These are phyloP conservation scores for Mastacembelus armatus DNA, from an alignment of 2,797 vertebrate species.

Conservation along the genomic window DNA sequence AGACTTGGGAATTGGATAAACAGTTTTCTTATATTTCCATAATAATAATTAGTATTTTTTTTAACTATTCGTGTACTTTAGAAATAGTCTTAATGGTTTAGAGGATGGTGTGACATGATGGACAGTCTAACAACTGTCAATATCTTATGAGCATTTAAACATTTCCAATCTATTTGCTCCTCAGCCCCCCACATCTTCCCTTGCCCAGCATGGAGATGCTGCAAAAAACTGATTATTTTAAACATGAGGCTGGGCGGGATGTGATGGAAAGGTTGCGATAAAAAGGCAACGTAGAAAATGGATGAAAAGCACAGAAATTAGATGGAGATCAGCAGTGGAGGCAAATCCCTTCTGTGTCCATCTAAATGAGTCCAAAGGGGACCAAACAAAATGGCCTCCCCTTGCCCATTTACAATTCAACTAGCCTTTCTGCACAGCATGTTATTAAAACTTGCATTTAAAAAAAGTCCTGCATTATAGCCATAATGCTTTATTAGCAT, in stretches of 20 bases:
- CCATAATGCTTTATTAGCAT: constrained; percentile 59
- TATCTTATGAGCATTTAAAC: no score
- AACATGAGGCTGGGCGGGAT: constrained; percentile 85
- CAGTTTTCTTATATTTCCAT: not conserved
- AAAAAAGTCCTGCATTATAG: constrained; percentile 40
- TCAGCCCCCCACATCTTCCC: constrained; percentile 11
- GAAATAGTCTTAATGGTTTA: constrained; percentile 2
- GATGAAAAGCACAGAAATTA: constrained; percentile 74
- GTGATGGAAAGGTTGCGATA: constrained; percentile 72
- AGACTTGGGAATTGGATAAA: no score
- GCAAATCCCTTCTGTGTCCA: constrained; percentile 75
- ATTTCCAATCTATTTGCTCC: constrained; percentile 82
- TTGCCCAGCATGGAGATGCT: constrained; percentile 81
- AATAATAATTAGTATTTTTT: not conserved
- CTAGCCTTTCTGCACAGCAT: constrained; percentile 47
- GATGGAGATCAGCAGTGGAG: constrained; percentile 78
- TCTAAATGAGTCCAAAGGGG: constrained; percentile 72
- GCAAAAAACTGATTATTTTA: constrained; percentile 94
- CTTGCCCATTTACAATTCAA: constrained; percentile 72
- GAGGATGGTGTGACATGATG: constrained; percentile 1
- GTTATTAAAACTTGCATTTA: constrained; percentile 52
- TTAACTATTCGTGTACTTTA: not conserved
- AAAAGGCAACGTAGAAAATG: constrained; percentile 73
- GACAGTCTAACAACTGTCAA: constrained; percentile 8
- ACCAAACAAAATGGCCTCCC: constrained; percentile 70